Conservation (phyloP, 2,113 vertebrate species). For the Lasiurus borealis region DNA sequence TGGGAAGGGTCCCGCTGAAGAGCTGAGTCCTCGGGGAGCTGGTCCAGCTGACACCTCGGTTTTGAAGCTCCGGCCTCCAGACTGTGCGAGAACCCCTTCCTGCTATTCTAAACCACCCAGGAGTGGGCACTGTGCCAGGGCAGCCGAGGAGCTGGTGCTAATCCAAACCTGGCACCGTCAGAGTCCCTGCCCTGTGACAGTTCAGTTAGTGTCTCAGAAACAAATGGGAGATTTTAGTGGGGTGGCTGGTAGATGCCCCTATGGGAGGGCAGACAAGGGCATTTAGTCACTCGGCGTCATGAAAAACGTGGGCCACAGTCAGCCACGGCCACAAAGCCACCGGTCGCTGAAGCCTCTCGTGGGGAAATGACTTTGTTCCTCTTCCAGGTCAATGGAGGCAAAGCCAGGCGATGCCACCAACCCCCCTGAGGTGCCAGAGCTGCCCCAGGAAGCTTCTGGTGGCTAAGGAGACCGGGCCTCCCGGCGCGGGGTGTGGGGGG, state of each 20-base stretch:
- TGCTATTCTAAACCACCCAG: background rate
- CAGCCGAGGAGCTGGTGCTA: background rate
- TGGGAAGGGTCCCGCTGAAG: accelerated
- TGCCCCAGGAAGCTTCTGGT: constrained; percentile 71
- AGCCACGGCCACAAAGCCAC: background rate
- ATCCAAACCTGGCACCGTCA: background rate
- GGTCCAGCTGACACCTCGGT: background rate
- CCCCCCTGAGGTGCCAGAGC: constrained; percentile 54
- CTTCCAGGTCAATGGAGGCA: constrained; percentile 73
- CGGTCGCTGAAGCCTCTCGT: background rate
- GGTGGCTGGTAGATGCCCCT: background rate
- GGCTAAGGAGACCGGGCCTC: constrained; percentile 61
- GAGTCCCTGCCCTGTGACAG: background rate
- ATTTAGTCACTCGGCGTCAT: background rate
- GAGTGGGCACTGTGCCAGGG: background rate
- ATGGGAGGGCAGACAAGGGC: background rate
- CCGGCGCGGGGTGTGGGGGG: too few species aligned
- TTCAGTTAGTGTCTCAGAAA: background rate
- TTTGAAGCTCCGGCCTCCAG: background rate
- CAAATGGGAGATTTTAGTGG: background rate
- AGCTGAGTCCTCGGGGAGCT: background rate
- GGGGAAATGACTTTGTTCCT: constrained; percentile 79
- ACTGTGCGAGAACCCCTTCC: background rate
- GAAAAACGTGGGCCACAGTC: background rate
- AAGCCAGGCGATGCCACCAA: constrained; percentile 77